Base-by-base conservation (phyloP, 2,888 invertebrate genomes). In the Hyles lineata region DNA sequence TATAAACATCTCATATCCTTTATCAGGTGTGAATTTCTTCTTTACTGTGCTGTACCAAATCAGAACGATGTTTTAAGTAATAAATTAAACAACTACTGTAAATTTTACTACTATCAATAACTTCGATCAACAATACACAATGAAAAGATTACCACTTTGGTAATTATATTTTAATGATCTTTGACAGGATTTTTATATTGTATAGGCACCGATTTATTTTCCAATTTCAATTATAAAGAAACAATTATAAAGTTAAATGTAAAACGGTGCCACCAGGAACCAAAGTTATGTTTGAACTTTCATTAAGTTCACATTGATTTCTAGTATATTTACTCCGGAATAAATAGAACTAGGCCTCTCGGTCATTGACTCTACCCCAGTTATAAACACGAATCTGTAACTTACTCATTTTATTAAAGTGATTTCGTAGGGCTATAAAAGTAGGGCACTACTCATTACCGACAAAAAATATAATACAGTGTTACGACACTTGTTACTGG, bases 401-500 rank as follows among this genome's bases (percentile, higher is more conserved):
- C 21, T 67, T n/a, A 21, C 21, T 43, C 63, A 23, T 43, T 67
- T 67, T 43, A 43, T 43, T 32, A n/a, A 1, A 43, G 11, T 67
- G 7, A 55, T 55, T 55, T n/a, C 15, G 55, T 62, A 7, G 19
- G n/a, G 9, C 15, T 43, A 67, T 67, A 67, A 43, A 43, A 43
- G 21, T 9, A 21, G 43, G 23, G 23, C 17, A 21, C 32, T 15
- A 21, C 7, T 43, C 15, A n/a, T 43, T 43, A 21, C 23, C 21
- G 2, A 23, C 11, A 43, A 67, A 43, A 43, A 67, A 32, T 25
- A 25, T 19, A 43, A 43, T 43, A 67, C 17, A 11, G 17, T 17
- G 11, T 43, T 67, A 67, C 63, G 35, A 23, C 23, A 43, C 63
- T 67, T 43, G 32, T 62, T 62, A 62, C 62, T 62, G 32, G 25